A percentile compares a stretch with the other conserved stretches of the same genome.
Conservation (phyloP, 2,797 vertebrate genomes). For the Pseudomugil tenellus region DNA sequence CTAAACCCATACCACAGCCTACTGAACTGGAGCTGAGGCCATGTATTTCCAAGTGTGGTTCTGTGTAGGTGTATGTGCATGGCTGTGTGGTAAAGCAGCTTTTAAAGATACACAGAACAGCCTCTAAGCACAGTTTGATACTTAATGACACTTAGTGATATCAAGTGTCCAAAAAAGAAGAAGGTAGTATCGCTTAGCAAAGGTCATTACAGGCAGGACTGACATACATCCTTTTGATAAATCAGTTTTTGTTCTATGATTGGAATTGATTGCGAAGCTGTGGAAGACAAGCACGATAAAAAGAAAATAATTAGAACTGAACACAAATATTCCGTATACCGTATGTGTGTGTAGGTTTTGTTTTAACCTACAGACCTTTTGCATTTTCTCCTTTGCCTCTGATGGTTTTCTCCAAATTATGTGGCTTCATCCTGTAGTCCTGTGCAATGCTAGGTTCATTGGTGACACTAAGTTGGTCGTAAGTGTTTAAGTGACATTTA, state of each 20-base stretch:
- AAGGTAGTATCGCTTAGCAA: neutral
- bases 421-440: neutral
- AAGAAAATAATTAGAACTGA: neutral
- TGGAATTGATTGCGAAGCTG: neutral
- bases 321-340: no score
- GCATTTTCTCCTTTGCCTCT: neutral
- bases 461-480: neutral
- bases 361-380: neutral
- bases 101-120: slow-evolving; percentile 21
- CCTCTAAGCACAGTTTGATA: no score
- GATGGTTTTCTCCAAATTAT: neutral
- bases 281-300: neutral
- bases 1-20: slow-evolving; percentile 68
- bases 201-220: neutral
- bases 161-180: neutral
- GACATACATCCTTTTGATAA: neutral
- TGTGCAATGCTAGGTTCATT: neutral
- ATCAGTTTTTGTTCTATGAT: neutral
- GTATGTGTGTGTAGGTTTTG: neutral
- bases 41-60: slow-evolving; percentile 23
- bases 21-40: slow-evolving; percentile 49
- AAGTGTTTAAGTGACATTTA: slow-evolving; percentile 5
- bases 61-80: slow-evolving; percentile 23
- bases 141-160: no score
- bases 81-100: slow-evolving; percentile 22